These are phyloP conservation scores for Potamilus streckersoni DNA, from an alignment of 1,140 invertebrate genomes.

Conservation along the genomic window DNA sequence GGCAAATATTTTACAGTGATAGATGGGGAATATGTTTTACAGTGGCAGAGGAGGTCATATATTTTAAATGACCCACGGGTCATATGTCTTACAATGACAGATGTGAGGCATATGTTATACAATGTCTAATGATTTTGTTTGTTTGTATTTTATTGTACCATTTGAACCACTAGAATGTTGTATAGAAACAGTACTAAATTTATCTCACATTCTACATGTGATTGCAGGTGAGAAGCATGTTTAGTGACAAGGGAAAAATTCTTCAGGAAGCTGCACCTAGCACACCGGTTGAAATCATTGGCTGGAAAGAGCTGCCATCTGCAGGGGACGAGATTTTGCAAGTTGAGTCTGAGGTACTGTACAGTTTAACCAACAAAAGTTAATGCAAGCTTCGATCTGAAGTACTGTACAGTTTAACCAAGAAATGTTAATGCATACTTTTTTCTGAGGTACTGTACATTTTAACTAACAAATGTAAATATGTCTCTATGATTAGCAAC, in stretches of 20 bases:
- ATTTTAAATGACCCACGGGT: too few species aligned
- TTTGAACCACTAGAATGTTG: too few species aligned
- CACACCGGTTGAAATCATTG: conserved; percentile 85
- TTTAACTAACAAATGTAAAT: background rate
- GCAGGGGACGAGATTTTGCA: conserved; percentile 90
- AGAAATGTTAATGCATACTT: background rate
- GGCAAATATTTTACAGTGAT: too few species aligned
- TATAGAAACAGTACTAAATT: background rate
- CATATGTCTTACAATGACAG: too few species aligned
- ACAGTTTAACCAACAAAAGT: background rate
- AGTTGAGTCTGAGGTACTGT: conserved; percentile 78
- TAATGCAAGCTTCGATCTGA: background rate
- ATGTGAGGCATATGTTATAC: too few species aligned
- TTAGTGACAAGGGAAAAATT: conserved; percentile 80
- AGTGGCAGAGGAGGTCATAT: too few species aligned
- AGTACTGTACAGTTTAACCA: background rate
- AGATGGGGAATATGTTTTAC: too few species aligned
- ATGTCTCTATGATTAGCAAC: background rate
- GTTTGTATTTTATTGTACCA: too few species aligned
- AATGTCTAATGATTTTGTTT: too few species aligned
- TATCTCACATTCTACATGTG: background rate
- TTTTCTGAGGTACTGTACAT: background rate
- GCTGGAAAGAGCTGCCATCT: conserved; percentile 75
- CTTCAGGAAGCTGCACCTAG: conserved; percentile 81
- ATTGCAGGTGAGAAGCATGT: conserved; percentile 78